Base-by-base conservation (phyloP, 2,888 invertebrate species). In the Deilephila elpenor region DNA sequence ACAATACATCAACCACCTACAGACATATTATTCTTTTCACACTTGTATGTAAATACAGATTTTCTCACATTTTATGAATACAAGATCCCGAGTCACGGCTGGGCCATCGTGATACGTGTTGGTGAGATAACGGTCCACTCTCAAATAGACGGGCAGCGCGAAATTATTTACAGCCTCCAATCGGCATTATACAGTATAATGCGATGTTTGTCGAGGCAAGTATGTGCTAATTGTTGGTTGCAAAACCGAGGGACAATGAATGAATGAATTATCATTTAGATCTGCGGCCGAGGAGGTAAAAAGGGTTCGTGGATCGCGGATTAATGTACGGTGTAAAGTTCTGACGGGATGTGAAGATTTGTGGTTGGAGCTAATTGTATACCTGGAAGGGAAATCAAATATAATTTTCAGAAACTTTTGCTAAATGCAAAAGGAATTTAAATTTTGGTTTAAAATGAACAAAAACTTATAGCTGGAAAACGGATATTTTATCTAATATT, bases 161-260 rank as follows among this genome's bases (percentile, higher is more conserved):
- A 71, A 32, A 34, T 59, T 62, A 72, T 62, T 72, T 59, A 72
- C 72, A 73, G 29, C 64, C 64, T 67, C 72, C 51, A 72, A 34
- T 56, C 29, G 59, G 17, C 64, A 73, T 67, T 73, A 59, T 37
- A 59, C 59, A 59, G 59, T 67, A 67, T 56, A 81, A 79, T 74
- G 76, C 78, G 79, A 81, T 81, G 78, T 75, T 79, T 80, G 83
- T 82, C 83, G 78, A 83, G 84, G 85, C 85, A 85, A 83, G 75
- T 82, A 82, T 78, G 75, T 25, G 82, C 88, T 91, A 91, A 91
- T 91, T 91, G 86, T 84, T 77, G 82, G 86, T 88, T 90, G 83
- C 83, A 85, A 82, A 88, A 86, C 70, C 73, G 72, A 79, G 74
- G 80, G 84, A 83, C 86, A 86, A 86, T 83, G 82, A 78, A 81